Base-by-base conservation (phyloP, 2,113 vertebrate species). In the Solea senegalensis region DNA sequence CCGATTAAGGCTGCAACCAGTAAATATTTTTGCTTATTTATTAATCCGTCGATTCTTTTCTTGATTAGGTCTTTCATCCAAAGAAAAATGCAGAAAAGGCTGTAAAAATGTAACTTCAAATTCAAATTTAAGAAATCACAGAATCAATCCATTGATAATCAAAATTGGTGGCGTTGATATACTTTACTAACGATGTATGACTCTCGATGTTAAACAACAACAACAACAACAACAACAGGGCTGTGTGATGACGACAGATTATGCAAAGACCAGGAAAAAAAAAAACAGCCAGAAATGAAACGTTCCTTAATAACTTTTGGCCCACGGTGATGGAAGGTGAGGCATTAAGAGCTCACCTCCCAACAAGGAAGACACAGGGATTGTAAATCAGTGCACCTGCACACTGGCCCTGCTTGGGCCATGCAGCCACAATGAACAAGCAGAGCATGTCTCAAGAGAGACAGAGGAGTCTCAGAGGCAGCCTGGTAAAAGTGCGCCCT, bases 401-500 rank as follows among this genome's bases (percentile, higher is more conserved):
- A 58, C 69, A 64, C 52, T 52, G 27, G 64, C 65, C 46, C 69
- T 67, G 82, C 76, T 72, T 21, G 80, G 76, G 86, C 75, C 75
- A 48, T 48, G 45, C 28, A 51, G 69, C 71, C 67, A 78, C 69
- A 7, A 21, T 44, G 54, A 87, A 85, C 80, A 70, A 86, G 73
- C 82, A 55, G 74, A 86, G 59, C 73, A 79, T 75, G 76, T 89
- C 81, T 85, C 77, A 60, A 84, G 79, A 74, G 74, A 78, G 79
- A 88, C 86, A 81, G 74, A 83, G 80, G 58, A 78, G 77, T 69
- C 83, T 84, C 76, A 76, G 83, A 90, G 81, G 76, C 80, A 75
- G 75, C 67, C 65, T 64, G 82, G 86, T 82, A 85, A 87, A 90
- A 90, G 83, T 87, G 78, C 82, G 78, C 72, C 21, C 82, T 85